Evolutionary conservation across 2,113 vertebrate genomes (phyloP).

Genomic region (Danio rerio): DNA sequence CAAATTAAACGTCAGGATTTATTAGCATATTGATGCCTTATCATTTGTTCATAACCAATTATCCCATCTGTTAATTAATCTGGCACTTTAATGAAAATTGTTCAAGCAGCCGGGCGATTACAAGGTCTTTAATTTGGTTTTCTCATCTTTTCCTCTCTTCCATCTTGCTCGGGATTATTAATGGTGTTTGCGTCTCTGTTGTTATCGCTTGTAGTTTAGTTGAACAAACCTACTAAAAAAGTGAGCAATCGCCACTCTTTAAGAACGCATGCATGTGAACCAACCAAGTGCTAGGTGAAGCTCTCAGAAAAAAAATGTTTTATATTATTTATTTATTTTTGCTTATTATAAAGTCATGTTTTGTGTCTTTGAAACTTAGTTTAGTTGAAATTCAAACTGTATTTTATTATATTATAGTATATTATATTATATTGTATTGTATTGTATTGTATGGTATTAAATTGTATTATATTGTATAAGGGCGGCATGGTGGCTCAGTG

Average conservation of each 20-base stretch:
- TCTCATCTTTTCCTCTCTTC: slow-evolving; percentile 20
- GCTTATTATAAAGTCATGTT: too few species aligned
- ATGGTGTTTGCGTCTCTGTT: background rate
- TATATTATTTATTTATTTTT: too few species aligned
- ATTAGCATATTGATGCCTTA: slow-evolving; percentile 81
- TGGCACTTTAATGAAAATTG: slow-evolving; percentile 67
- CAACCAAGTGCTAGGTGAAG: background rate
- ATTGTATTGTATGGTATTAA: too few species aligned
- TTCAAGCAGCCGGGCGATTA: slow-evolving; percentile 41
- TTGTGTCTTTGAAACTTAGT: background rate
- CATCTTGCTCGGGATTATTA: background rate
- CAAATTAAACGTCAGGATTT: slow-evolving; percentile 82
- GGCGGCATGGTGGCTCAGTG: too few species aligned
- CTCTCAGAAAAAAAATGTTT: too few species aligned
- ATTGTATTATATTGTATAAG: too few species aligned
- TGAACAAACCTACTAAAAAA: background rate
- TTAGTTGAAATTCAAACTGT: too few species aligned
- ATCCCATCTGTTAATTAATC: slow-evolving; percentile 83
- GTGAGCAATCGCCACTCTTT: background rate
- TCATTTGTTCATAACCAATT: slow-evolving; percentile 82
- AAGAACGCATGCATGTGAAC: background rate
- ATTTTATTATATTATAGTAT: too few species aligned
- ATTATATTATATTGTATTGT: too few species aligned
- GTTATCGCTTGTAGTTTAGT: background rate
- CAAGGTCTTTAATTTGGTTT: slow-evolving; percentile 34